Evolutionary conservation across 2,888 invertebrate genomes (phyloP).

Genomic region (Lasioglossum figueresi): DNA sequence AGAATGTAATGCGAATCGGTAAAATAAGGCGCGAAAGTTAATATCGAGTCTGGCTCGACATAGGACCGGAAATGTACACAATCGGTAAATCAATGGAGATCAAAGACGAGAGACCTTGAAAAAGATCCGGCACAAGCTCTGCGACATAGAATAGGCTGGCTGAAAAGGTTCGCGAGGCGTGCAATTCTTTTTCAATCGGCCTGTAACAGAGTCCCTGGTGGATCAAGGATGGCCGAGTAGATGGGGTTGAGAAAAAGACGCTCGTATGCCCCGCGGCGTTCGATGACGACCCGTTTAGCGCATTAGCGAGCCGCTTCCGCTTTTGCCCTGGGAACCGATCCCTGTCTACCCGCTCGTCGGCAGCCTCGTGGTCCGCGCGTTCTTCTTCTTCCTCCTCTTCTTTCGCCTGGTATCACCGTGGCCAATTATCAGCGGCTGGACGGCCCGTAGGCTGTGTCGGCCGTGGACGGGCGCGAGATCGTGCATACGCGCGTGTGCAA

Average conservation of each 20-base stretch:
- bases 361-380: background rate
- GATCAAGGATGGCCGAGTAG: background rate
- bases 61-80: no score
- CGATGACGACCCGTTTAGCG: slow-evolving; percentile 65
- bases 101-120: background rate
- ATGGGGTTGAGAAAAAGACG: slow-evolving; percentile 47
- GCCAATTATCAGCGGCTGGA: slow-evolving; percentile 73
- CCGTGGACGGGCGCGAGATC: background rate
- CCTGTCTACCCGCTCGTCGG: slow-evolving; percentile 18
- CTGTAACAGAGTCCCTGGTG: background rate
- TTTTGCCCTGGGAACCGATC: slow-evolving; percentile 71
- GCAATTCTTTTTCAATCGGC: background rate
- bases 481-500: background rate
- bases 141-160: background rate
- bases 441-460: slow-evolving; percentile 24
- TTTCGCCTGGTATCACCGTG: slow-evolving; percentile 64
- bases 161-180: background rate
- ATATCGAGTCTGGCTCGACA: no score
- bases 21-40: no score
- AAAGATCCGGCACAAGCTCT: background rate
- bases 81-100: background rate
- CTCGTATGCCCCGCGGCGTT: slow-evolving; percentile 47
- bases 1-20: no score
- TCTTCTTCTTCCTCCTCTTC: slow-evolving; percentile 45
- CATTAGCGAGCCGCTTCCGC: slow-evolving; percentile 65